Base-by-base conservation (phyloP, 2,888 invertebrate species). In the Achlya flavicornis region DNA sequence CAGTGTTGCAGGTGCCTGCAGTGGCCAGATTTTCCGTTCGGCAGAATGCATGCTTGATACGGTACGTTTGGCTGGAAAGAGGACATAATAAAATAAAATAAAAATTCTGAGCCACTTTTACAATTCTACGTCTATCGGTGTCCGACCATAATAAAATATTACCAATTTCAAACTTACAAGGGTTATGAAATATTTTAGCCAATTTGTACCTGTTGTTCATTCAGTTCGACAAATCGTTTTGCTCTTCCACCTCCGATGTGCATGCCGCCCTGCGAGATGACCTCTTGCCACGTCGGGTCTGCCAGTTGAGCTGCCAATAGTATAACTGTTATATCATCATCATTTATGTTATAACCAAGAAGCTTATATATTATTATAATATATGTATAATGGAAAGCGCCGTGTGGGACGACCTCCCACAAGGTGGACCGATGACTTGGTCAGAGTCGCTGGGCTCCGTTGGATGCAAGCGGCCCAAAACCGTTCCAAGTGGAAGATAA, bases 1-100 rank as follows among this genome's bases (percentile, higher is more conserved):
- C 96, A 95, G 74, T 95, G 94, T 90, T 87, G 87, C 1, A 92
- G 84, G 67, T 96, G 96, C 61, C 96, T 95, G 85, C 97, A 97
- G 73, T 95, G 95, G 0, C 97, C 97, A 11, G 88, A 80, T 61
- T 92, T 93, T 53, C 96, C 95, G 57, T 93, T 64, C 85, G 96
- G 79, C 86, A 91, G 83, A 93, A 96, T 70, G 86, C 97, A 97
- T 19, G 92, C 90, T 74, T 96, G 95, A 77, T 95, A 95, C 6
- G 94, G 88, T 76, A 94, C 92, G 76, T 96, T 95, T 16, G 94
- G 91, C 96, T 96, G 75, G 8, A 87, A 16, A 0, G 7, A 48
- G 0, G 2, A 12, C 64, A 63, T 65, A 33, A 66, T 43, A 62
- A 38, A 59, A 19, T 10, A 14, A 16, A 35, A n/a, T n/a, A n/a